Percentiles rank a stretch among this genome's conserved stretches.
These are phyloP conservation scores for Drosophila arawakana DNA, from an alignment of 1,140 invertebrate species.

Conservation along the genomic window DNA sequence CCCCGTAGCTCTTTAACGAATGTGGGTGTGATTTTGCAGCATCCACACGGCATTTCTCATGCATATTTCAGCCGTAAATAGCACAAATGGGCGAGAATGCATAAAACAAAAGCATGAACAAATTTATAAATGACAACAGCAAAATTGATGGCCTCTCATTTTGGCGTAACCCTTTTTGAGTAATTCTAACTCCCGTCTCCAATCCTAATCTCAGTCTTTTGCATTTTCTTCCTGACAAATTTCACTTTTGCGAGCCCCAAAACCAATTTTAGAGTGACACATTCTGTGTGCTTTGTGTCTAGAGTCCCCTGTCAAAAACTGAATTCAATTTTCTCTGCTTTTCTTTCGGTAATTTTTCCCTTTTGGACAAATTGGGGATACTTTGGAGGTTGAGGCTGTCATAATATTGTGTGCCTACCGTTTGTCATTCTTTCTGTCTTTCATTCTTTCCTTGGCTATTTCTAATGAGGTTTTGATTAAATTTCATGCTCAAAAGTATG, in stretches of 20 bases:
- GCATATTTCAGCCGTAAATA: slow-evolving; percentile 66
- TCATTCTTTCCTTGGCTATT: background rate
- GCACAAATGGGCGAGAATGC: slow-evolving; percentile 48
- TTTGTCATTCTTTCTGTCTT: background rate
- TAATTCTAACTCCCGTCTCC: background rate
- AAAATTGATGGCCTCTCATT: slow-evolving; percentile 59
- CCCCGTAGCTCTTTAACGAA: background rate
- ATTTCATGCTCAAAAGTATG: slow-evolving; percentile 62
- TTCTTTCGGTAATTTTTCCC: background rate
- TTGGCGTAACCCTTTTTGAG: background rate
- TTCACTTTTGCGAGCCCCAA: slow-evolving; percentile 42
- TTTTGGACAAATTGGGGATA: background rate
- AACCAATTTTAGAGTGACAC: slow-evolving; percentile 39
- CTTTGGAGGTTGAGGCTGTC: slow-evolving; percentile 19
- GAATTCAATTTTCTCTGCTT: slow-evolving; percentile 47
- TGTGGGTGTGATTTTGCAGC: too few species aligned
- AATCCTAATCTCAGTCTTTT: background rate
- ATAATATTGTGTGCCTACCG: slow-evolving; percentile 24
- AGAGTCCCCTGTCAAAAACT: slow-evolving; percentile 41
- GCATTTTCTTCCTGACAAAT: slow-evolving; percentile 9
- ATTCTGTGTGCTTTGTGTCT: slow-evolving; percentile 32
- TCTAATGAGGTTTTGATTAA: slow-evolving; percentile 74
- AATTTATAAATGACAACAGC: slow-evolving; percentile 77
- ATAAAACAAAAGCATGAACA: slow-evolving; percentile 70
- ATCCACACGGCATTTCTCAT: background rate